Evolutionary conservation across 1,140 invertebrate genomes (phyloP), one percentile per base, ranked within the genome.

Genomic region (Dreissena polymorpha): DNA sequence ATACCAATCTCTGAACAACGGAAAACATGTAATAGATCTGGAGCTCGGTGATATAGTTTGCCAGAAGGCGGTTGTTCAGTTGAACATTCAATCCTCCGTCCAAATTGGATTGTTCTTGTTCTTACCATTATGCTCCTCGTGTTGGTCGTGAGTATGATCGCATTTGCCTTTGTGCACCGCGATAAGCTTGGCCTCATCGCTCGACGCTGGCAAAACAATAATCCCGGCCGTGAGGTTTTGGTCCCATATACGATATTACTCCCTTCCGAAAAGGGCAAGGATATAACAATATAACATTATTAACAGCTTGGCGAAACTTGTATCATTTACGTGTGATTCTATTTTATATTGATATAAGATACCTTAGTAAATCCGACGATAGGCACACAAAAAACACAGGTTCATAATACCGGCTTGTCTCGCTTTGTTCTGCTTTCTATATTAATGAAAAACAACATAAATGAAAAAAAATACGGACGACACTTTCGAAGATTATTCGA

Each of bases 1-100:
- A n/a, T 82, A 82, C 51, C 70, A 74, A 55, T 82, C 70, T 13
- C 68, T 71, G 0, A 73, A 82, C 63, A 74, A 39, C 3, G 50
- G 23, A 25, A 82, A 67, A 68, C 70, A 29, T 2, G 57, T 82
- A 5, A 10, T 74, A 49, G 23, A 23, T 23, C 25, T 82, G 70
- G 21, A 50, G 0, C 23, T 64, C 5, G n/a, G 18, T 23, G 70
- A 82, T n/a, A 21, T 82, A 21, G 53, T 18, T 18, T 82, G 79
- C 57, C 18, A 29, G 53, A 5, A 53, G n/a, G n/a, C n/a, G 25
- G 16, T 80, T 0, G 53, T 39, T 39, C 39, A 39, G 39, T 5
- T 8, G 39, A 2, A 49, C 63, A 5, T 21, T 14, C 68, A 25
- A 10, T 80, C 78, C 51, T 64, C 71, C 53, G 39, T n/a, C n/a